Percentiles rank a stretch among this genome's conserved stretches.
Evolutionary conservation across 2,797 vertebrate species (phyloP).

Genomic region (Heterohyrax brucei): DNA sequence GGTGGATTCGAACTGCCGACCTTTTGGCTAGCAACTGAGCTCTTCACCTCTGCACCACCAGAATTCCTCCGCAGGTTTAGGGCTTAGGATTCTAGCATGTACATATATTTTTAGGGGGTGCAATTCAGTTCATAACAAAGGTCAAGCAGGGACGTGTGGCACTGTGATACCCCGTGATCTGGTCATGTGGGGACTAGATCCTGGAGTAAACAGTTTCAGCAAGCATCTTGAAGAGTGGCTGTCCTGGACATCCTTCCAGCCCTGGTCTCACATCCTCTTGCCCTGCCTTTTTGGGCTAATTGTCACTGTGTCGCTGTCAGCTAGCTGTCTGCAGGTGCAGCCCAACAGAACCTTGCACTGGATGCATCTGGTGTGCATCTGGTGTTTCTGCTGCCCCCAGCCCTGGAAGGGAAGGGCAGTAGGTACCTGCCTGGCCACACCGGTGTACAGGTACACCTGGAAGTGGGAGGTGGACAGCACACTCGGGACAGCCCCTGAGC

Average conservation of each 20-base stretch:
- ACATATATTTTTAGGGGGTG: no score
- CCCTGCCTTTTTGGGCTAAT: accelerated
- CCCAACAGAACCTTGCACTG: accelerated
- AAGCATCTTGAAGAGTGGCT: background rate
- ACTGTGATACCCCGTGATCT: accelerated
- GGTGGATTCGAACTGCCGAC: no score
- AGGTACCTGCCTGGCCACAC: background rate
- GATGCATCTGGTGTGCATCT: background rate
- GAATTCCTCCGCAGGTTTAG: background rate
- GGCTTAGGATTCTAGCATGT: background rate
- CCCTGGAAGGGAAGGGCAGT: background rate
- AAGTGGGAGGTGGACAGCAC: no score
- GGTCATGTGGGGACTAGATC: no score
- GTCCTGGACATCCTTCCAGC: background rate
- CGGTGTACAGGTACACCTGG: no score
- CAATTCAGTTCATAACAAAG: background rate
- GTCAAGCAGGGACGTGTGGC: background rate
- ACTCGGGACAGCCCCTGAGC: background rate
- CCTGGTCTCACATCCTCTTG: accelerated
- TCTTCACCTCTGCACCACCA: no score
- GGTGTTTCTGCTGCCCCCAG: accelerated
- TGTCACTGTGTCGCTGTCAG: background rate
- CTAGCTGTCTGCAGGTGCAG: background rate
- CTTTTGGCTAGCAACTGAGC: no score
- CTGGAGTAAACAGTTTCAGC: background rate